Evolutionary conservation across 1,140 invertebrate species (phyloP).

Genomic region (Nasonia giraulti): DNA sequence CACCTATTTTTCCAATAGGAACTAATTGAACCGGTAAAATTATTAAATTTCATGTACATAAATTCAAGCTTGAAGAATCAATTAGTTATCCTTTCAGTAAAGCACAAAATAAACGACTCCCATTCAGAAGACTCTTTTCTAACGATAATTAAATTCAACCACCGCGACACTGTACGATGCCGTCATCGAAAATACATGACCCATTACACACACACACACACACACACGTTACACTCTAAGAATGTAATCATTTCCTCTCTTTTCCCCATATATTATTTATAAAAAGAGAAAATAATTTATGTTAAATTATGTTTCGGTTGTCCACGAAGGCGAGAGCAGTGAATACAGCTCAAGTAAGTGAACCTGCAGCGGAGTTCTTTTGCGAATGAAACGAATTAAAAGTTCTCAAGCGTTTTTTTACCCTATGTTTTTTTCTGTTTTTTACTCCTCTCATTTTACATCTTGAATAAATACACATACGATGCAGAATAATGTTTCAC

Average conservation of each 20-base stretch:
- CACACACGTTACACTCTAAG: slow-evolving; percentile 22
- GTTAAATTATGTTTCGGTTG: slow-evolving; percentile 66
- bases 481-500: slow-evolving; percentile 50
- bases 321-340: slow-evolving; percentile 71
- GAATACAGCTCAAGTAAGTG: slow-evolving; percentile 74
- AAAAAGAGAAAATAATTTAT: slow-evolving; percentile 45
- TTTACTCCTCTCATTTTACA: slow-evolving; percentile 24
- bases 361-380: slow-evolving; percentile 62
- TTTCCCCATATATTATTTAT: slow-evolving; percentile 14
- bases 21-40: not conserved
- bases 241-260: slow-evolving; percentile 36
- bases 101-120: not conserved
- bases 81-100: not conserved
- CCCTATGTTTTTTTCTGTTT: slow-evolving; percentile 48
- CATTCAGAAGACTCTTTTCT: not conserved
- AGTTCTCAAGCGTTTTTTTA: slow-evolving; percentile 61
- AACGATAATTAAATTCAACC: not conserved
- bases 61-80: not conserved
- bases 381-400: slow-evolving; percentile 68
- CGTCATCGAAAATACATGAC: slow-evolving; percentile 8
- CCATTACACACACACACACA: slow-evolving; percentile 31
- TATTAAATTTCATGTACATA: not conserved
- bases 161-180: not conserved
- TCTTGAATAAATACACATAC: slow-evolving; percentile 35
- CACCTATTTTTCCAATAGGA: not conserved